Conservation (phyloP, 1,140 invertebrate species). For the Meloidogyne exigua region DNA sequence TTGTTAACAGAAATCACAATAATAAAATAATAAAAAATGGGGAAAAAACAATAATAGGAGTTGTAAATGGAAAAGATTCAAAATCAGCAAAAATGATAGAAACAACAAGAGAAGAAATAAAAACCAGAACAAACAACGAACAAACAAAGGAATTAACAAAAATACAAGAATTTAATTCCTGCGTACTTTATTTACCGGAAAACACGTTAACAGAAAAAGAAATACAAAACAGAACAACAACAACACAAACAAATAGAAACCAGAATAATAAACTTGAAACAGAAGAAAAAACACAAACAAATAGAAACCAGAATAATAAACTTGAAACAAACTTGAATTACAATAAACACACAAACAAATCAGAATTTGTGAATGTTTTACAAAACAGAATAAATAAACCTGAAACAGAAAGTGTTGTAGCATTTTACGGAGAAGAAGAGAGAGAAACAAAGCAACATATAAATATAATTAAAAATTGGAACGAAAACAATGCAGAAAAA, state of each 20-base stretch:
- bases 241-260: background rate
- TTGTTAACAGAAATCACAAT: background rate
- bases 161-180: background rate
- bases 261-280: background rate
- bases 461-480: background rate
- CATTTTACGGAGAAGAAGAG: background rate
- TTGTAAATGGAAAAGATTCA: background rate
- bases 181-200: background rate
- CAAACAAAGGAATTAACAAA: background rate
- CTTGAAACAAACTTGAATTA: background rate
- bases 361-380: background rate
- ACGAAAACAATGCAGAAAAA: background rate
- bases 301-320: too few relatives aligned
- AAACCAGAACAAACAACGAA: background rate
- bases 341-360: background rate
- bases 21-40: background rate
- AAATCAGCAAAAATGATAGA: background rate
- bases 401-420: slow-evolving; percentile 4
- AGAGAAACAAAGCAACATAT: background rate
- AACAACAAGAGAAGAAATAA: background rate
- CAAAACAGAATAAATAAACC: background rate
- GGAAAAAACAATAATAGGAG: too few relatives aligned
- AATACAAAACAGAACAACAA: background rate
- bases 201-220: background rate
- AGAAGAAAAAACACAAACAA: background rate